Evolutionary conservation across 2,888 invertebrate genomes (phyloP).

Genomic region (Protophormia terraenovae): DNA sequence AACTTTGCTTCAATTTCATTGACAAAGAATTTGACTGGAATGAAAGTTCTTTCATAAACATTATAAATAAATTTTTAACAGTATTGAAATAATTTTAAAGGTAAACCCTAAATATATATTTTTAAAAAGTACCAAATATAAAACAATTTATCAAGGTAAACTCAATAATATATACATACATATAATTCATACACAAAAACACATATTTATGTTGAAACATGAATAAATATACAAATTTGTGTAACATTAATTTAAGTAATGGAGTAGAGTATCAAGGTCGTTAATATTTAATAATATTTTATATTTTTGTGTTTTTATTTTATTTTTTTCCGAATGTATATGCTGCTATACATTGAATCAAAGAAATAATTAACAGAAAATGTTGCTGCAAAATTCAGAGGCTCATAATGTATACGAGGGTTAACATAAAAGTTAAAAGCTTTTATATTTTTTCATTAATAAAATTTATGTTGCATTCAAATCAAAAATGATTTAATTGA

Average conservation of each 20-base stretch:
- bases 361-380: constrained; percentile 36
- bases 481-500: too few species aligned
- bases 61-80: too few species aligned
- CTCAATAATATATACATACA: background rate
- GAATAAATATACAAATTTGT: background rate
- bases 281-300: constrained; percentile 33
- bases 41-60: too few species aligned
- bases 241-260: constrained; percentile 20
- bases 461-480: too few species aligned
- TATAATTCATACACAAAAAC: background rate
- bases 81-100: background rate
- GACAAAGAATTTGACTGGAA: too few species aligned
- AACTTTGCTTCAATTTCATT: too few species aligned
- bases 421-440: background rate
- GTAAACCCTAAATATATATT: background rate
- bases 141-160: constrained; percentile 24
- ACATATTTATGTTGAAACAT: background rate
- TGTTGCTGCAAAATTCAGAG: background rate
- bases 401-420: background rate
- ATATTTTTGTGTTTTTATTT: background rate
- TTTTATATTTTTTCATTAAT: too few species aligned
- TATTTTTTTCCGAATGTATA: background rate
- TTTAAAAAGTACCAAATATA: background rate
- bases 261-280: constrained; percentile 22
- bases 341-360: background rate